Percentiles rank a stretch among this genome's conserved stretches.
These are phyloP conservation scores for Epistrophe grossulariae DNA, from an alignment of 2,888 invertebrate species.

Conservation along the genomic window DNA sequence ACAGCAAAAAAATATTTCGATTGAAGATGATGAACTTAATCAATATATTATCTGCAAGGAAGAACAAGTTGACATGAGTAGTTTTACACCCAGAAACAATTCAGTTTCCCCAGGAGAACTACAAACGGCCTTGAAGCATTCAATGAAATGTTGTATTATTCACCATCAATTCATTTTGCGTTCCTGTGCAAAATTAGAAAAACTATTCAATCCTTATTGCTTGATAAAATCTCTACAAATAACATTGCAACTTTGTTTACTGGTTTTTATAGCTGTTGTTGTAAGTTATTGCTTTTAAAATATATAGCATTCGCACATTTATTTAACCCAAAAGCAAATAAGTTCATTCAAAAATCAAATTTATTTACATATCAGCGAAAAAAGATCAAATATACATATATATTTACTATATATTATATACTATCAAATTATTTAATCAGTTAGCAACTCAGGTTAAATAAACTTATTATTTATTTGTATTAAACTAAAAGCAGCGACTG, in stretches of 20 bases:
- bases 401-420: too few relatives aligned
- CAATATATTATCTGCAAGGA: slow-evolving; percentile 79
- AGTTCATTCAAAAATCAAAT: too few relatives aligned
- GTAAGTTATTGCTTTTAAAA: slow-evolving; percentile 72
- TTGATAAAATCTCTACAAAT: slow-evolving; percentile 82
- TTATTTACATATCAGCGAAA: too few relatives aligned
- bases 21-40: slow-evolving; percentile 77
- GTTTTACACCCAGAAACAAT: slow-evolving; percentile 53
- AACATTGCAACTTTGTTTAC: slow-evolving; percentile 82
- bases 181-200: slow-evolving; percentile 80
- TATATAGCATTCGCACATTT: too few relatives aligned
- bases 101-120: neutral
- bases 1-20: slow-evolving; percentile 18
- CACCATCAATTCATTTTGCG: slow-evolving; percentile 82
- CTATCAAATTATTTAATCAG: too few relatives aligned
- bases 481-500: too few relatives aligned
- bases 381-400: too few relatives aligned
- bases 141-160: slow-evolving; percentile 80
- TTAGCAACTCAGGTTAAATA: too few relatives aligned
- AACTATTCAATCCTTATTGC: slow-evolving; percentile 82
- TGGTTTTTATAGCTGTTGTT: slow-evolving; percentile 81
- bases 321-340: too few relatives aligned
- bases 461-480: too few relatives aligned
- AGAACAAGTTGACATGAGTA: slow-evolving; percentile 77
- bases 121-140: slow-evolving; percentile 36